Evolutionary conservation across 64 coral and sea anemone genomes (phyloP), one percentile per base, ranked within the genome.

Genomic region (Montipora efflorescens): DNA sequence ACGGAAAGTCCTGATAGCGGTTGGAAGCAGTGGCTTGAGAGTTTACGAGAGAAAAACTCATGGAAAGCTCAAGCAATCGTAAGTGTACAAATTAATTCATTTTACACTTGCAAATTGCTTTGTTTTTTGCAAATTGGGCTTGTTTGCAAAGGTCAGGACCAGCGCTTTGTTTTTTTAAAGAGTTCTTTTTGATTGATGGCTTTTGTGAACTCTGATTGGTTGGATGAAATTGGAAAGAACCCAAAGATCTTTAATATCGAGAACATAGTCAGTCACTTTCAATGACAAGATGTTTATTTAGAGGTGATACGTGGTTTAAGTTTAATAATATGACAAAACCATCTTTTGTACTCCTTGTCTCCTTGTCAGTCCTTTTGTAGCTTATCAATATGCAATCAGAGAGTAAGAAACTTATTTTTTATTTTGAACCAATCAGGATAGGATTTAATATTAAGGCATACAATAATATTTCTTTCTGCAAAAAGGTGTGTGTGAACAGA

Each of bases 1-100:
- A 16, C 92, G 96, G 67, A 99, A 99, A 81, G 81, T 99, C 13
- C 22, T 94, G 5, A 92, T 94, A 66, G 98, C 98, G 58, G 95
- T 99, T 46, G 98, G 98, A 47, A 94, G 93, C 13, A 80, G 71
- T 78, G 98, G 95, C 45, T 90, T 99, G 12, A 96, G 88, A 71
- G 88, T 99, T 20, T 94, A 90, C 50, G 95, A 99, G 79, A 79
- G 98, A 83, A 96, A 88, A 95, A 51, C 89, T 76, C 87, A 82
- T 74, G 84, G 88, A 62, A 94, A 92, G 16, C 89, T 96, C 13
- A 95, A 96, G 51, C 95, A 99, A 79, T 90, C 74, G 98, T 99
- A 87, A 99, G 95, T 94, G 87, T 21, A 7, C 16, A 57, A 21
- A 22, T 75, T 58, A 73, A 72, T 0, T 16, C 74, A 53, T 25